These are phyloP conservation scores for Acleris literana DNA, from an alignment of 2,888 invertebrate species.

Conservation along the genomic window DNA sequence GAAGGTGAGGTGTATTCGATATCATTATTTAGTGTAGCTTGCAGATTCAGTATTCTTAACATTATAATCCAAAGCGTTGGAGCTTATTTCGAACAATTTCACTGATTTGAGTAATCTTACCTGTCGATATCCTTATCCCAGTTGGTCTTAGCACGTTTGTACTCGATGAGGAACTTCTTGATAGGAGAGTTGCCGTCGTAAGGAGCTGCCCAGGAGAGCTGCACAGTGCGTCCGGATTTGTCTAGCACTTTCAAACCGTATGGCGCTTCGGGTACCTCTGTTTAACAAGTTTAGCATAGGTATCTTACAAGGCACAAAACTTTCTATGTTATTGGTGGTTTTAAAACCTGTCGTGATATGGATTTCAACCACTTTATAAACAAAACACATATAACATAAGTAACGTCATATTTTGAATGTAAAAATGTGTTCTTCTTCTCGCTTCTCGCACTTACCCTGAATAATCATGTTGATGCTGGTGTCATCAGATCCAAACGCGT, in stretches of 20 bases:
- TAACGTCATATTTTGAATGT: no score
- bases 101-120: conserved; percentile 44
- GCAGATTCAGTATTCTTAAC: no score
- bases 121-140: conserved; percentile 91
- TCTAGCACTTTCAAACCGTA: conserved; percentile 94
- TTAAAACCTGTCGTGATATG: no score
- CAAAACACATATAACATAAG: no score
- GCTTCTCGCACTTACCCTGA: conserved; percentile 85
- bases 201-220: conserved; percentile 95
- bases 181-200: conserved; percentile 96
- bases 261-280: conserved; percentile 94
- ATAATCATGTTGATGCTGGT: conserved; percentile 98
- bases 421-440: no score
- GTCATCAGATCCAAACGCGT: conserved; percentile 96
- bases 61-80: no score
- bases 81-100: no score
- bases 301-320: not conserved
- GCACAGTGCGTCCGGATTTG: conserved; percentile 95
- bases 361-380: no score
- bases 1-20: no score
- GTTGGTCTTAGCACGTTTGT: conserved; percentile 90
- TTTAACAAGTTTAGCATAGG: conserved; percentile 23
- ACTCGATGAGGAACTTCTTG: conserved; percentile 94
- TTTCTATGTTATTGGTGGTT: not conserved
- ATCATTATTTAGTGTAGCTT: no score